Base-by-base conservation (phyloP, 1,140 invertebrate species). In the Bombyx mori region DNA sequence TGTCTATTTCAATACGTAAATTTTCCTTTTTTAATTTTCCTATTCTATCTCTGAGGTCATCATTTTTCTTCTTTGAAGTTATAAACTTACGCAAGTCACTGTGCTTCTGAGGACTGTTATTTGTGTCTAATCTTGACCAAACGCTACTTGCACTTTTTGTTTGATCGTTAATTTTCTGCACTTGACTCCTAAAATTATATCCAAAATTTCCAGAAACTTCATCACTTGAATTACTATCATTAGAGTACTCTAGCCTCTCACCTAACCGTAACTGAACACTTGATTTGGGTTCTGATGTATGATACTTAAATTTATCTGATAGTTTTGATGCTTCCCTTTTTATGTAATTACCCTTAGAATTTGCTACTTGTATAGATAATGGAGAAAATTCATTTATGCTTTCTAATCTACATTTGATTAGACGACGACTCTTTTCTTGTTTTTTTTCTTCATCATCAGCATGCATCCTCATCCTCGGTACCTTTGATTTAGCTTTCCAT, bases 401-500 rank as follows among this genome's bases (percentile, higher is more conserved):
- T 58, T 66, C 65, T 50, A 76, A 71, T 61, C 79, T 79, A 7
- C 79, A 59, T 48, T 65, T n/a, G 12, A 57, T 68, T 59, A 69
- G 54, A 61, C 76, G 51, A 55, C 74, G 62, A 54, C 75, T 76
- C 56, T 73, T 84, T 63, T 72, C 88, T 66, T 89, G 86, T 74
- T 92, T 92, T 63, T 91, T 89, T 77, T 95, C 94, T 79, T 95
- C 93, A 71, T 95, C 94, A 86, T 96, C 95, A n/a, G 95, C 95
- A 78, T 94, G 93, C 95, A 96, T 96, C 75, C 93, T 88, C 94
- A 95, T 95, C 65, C 92, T 83, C 1, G 92, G 90, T 44, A 90
- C 81, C 86, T 94, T 94, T 26, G 88, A 91, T 68, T 91, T 90
- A 56, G 86, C 90, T 56, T 85, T 89, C 90, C 91, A 91, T 84